Base-by-base conservation (phyloP, 2,113 vertebrate genomes). In the Carlito syrichta region DNA sequence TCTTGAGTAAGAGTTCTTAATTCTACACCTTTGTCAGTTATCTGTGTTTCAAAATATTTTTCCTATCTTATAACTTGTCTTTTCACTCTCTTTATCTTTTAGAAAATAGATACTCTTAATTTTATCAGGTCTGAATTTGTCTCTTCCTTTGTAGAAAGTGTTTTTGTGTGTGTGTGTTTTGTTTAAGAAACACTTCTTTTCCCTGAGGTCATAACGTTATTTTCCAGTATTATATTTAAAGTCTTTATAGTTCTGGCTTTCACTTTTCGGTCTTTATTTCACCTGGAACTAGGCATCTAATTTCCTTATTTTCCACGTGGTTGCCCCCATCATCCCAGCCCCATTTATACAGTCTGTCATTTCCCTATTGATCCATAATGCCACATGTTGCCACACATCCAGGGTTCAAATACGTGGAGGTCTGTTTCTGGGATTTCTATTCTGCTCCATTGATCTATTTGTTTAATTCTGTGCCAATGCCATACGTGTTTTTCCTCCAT, bases 401-500 rank as follows among this genome's bases (percentile, higher is more conserved):
- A 85, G 43, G 11, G 16, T 58, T 91, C 54, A 40, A 50, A 9
- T 68, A 40, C 1, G 6, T 48, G 45, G 25, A 45, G 48, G 20
- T 69, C n/a, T 89, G 35, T 63, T 97, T 91, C 52, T 58, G 69
- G n/a, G 50, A 43, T 95, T 89, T 95, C 38, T 62, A 73, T 89
- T 58, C 22, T 76, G 43, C 68, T 87, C 30, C 45, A 82, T 11
- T 20, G 66, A 48, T 84, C 76, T 81, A 12, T 91, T 89, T 93
- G 54, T 52, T 32, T 92, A 78, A 69, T 23, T 7, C 52, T 82
- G 66, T 71, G n/a, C 35, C 66, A 89, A 45, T 30, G 68, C 20
- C 30, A 58, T 35, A 27, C 43, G 30, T n/a, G n/a, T 38, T 45
- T 45, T 63, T 84, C 45, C 2, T 13, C 32, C 52, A 43, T 62